phyloP scores from a whole-genome alignment of 2,888 invertebrate genomes.

The Campopleginae sp. region DNA sequence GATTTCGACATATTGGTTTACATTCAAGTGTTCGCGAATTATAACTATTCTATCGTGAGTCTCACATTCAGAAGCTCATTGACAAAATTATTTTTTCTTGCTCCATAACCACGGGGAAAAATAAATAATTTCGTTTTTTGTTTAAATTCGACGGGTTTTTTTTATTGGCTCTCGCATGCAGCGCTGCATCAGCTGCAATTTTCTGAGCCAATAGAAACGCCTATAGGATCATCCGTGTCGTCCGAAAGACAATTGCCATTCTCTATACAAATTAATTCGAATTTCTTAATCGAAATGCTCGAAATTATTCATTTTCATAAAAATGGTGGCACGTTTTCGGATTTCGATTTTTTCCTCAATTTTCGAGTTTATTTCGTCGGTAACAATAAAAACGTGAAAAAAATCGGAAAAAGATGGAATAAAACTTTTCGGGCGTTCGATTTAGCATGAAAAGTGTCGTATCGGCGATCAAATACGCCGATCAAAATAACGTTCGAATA shows the following conservation, averaged over 20 bases:
- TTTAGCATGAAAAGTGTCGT: slow-evolving; percentile 1
- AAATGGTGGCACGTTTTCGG: neutral
- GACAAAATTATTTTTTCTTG: neutral
- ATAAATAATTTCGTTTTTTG: neutral
- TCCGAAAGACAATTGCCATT: neutral
- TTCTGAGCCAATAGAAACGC: neutral
- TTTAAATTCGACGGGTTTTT: neutral
- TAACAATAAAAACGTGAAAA: neutral
- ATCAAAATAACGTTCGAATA: slow-evolving; percentile 4
- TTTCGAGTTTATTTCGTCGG: neutral
- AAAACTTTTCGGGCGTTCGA: neutral
- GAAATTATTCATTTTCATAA: neutral
- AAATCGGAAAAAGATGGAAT: neutral
- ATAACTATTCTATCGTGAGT: neutral
- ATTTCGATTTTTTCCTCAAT: neutral
- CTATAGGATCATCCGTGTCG: neutral
- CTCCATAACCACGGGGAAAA: neutral
- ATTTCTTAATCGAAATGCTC: neutral
- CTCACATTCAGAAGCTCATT: neutral
- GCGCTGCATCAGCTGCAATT: slow-evolving; percentile 9
- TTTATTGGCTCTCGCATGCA: neutral
- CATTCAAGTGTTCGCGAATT: neutral
- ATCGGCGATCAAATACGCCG: neutral
- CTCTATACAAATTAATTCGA: neutral
- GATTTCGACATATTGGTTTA: neutral